Conservation (phyloP, 35 echinoderm and acorn worm species). For the Diadema setosum region DNA sequence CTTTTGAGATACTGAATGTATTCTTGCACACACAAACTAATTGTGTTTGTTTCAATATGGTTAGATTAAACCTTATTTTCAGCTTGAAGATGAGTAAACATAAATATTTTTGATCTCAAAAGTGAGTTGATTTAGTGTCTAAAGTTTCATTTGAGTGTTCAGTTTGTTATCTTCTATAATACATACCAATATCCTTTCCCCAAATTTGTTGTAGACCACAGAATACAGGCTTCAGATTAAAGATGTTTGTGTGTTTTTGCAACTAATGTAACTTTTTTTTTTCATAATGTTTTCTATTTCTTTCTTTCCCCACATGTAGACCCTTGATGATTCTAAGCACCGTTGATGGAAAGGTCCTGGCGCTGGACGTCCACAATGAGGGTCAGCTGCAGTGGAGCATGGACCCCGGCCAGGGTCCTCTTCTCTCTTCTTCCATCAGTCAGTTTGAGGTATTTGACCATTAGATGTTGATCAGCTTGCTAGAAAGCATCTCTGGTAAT, state of each 20-base stretch:
- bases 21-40: no score
- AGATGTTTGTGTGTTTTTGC: not conserved
- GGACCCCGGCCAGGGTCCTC: constrained; percentile 76
- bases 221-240: not conserved
- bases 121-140: not conserved
- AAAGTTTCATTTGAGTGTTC: not conserved
- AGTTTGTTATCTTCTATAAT: not conserved
- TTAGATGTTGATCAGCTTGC: no score
- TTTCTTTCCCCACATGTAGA: constrained; percentile 23
- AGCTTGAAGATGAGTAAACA: no score
- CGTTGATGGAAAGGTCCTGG: constrained; percentile 73
- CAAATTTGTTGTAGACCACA: not conserved
- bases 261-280: not conserved
- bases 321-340: constrained; percentile 77
- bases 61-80: no score
- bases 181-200: not conserved
- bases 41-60: no score
- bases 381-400: constrained; percentile 78
- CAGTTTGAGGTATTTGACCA: constrained; percentile 69
- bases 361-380: constrained; percentile 49
- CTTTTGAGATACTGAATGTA: no score
- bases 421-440: constrained; percentile 83
- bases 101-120: no score
- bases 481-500: no score
- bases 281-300: not conserved